These are phyloP conservation scores for Sapayoa aenigma DNA, from an alignment of 2,113 vertebrate species.

Conservation along the genomic window DNA sequence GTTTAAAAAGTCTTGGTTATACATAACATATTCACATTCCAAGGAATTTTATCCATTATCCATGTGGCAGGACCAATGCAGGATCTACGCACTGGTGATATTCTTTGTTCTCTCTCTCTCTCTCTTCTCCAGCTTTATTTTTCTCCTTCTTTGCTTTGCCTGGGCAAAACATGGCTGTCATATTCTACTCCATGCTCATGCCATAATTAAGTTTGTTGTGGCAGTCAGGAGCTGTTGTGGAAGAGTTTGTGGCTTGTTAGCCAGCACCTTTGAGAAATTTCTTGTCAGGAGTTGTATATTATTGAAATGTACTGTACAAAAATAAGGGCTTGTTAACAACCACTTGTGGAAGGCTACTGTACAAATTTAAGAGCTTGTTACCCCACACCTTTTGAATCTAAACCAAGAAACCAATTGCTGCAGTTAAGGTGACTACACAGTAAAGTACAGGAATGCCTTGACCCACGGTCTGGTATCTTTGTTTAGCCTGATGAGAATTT, in stretches of 20 bases:
- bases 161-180: background rate
- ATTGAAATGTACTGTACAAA: background rate
- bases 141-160: background rate
- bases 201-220: background rate
- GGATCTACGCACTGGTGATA: background rate
- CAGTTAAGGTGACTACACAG: background rate
- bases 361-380: background rate
- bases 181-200: background rate
- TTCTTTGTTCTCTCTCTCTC: background rate
- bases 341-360: background rate
- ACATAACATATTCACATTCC: background rate
- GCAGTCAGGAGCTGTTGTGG: background rate
- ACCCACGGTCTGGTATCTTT: background rate
- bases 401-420: background rate
- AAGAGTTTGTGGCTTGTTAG: background rate
- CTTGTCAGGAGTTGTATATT: background rate
- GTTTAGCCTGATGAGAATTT: background rate
- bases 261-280: background rate
- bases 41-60: background rate
- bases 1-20: background rate
- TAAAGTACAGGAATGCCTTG: background rate
- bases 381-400: background rate
- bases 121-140: background rate
- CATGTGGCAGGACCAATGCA: background rate
- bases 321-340: background rate